Percentiles rank a stretch among this genome's conserved stretches.
phyloP scores from a whole-genome alignment of 2,888 invertebrate species.

The Liposcelis brunnea region DNA sequence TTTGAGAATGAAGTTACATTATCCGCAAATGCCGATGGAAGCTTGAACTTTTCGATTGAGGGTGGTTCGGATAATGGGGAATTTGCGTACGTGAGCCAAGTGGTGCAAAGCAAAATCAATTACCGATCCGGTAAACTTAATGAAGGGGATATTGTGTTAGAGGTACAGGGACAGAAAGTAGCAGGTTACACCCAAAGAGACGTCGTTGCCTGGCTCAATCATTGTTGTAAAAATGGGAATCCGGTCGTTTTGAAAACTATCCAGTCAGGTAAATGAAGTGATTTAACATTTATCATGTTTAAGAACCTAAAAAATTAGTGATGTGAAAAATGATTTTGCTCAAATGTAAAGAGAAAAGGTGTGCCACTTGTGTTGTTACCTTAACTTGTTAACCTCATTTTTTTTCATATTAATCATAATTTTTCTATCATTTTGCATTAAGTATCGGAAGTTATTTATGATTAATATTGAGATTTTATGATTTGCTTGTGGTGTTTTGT shows the following conservation, averaged over 20 bases:
- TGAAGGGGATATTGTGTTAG: constrained; percentile 28
- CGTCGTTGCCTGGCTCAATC: constrained; percentile 32
- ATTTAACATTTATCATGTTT: neutral
- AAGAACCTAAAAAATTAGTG: neutral
- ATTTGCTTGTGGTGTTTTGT: too few relatives aligned
- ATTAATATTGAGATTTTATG: too few relatives aligned
- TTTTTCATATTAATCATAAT: too few relatives aligned
- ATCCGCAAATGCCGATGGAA: constrained; percentile 26
- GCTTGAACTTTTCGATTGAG: constrained; percentile 25
- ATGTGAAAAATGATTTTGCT: too few relatives aligned
- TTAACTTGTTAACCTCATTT: too few relatives aligned
- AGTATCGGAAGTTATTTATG: too few relatives aligned
- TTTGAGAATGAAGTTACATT: constrained; percentile 28
- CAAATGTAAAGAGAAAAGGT: too few relatives aligned
- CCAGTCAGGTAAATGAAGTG: constrained; percentile 27
- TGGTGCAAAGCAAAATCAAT: constrained; percentile 18
- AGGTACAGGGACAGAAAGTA: constrained; percentile 36
- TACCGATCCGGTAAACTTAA: constrained; percentile 18
- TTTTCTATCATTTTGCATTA: too few relatives aligned
- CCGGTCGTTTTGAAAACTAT: constrained; percentile 34
- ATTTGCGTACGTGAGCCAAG: constrained; percentile 24
- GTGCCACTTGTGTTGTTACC: too few relatives aligned
- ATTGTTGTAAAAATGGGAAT: constrained; percentile 33
- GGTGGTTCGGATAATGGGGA: constrained; percentile 33
- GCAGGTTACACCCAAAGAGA: constrained; percentile 37